phyloP scores from a whole-genome alignment of 2,113 vertebrate species.

The Galbula dea region DNA sequence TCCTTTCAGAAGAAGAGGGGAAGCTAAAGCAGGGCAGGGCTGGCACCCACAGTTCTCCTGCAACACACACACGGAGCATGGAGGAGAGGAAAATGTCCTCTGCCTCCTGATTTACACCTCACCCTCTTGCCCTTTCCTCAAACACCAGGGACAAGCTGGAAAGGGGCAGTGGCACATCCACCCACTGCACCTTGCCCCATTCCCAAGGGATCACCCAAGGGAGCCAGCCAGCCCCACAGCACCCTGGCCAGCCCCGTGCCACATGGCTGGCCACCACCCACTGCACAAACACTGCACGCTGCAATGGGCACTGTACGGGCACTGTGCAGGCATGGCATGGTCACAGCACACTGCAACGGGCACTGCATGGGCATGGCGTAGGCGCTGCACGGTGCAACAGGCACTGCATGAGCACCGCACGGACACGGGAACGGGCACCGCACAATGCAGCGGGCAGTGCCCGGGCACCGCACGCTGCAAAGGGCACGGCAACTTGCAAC shows the following conservation, averaged over 20 bases:
- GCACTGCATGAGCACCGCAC: background rate
- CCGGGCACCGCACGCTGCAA: background rate
- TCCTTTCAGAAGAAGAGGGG: background rate
- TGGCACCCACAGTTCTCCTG: background rate
- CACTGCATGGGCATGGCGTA: background rate
- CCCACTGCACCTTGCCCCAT: background rate
- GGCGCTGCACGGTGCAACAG: background rate
- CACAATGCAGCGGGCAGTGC: background rate
- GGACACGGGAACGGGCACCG: background rate
- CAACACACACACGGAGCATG: background rate
- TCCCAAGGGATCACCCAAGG: background rate
- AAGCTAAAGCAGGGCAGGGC: slow-evolving; percentile 15
- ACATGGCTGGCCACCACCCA: background rate
- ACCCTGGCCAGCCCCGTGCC: background rate
- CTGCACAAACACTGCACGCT: background rate
- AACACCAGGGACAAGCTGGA: too few species aligned
- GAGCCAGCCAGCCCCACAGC: background rate
- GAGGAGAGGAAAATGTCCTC: slow-evolving; percentile 16
- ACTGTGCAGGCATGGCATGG: too few species aligned
- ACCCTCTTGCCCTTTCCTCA: background rate
- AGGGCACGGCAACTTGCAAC: background rate
- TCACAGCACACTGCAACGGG: background rate
- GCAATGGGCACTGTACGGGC: background rate
- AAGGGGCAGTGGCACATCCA: background rate
- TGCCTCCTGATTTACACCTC: background rate